Conservation (phyloP, 2,797 vertebrate genomes). For the Pangasius larnaudii region DNA sequence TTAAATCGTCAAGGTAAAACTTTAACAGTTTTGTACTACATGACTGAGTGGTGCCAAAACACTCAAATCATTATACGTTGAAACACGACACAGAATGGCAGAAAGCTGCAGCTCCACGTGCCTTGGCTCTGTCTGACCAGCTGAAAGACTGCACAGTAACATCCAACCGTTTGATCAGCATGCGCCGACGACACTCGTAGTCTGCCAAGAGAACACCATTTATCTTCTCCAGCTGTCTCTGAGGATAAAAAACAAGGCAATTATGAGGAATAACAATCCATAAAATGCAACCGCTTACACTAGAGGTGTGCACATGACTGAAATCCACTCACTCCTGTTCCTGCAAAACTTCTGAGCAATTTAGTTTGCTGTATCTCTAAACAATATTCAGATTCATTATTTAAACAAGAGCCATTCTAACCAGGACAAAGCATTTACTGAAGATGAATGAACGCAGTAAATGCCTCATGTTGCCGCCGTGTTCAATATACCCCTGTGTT, state of each 20-base stretch:
- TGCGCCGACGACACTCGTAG: constrained; percentile 91
- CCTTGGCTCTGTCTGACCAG: constrained; percentile 97
- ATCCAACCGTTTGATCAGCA: constrained; percentile 95
- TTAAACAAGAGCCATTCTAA: neutral
- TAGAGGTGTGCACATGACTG: neutral
- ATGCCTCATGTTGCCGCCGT: neutral
- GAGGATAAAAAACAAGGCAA: constrained; percentile 44
- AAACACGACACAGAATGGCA: neutral
- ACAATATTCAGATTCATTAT: neutral
- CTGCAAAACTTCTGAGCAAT: neutral
- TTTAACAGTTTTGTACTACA: neutral
- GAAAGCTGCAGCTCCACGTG: constrained; percentile 48
- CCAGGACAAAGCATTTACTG: neutral
- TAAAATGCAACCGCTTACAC: neutral
- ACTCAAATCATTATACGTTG: neutral
- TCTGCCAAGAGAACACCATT: constrained; percentile 83
- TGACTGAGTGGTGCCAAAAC: neutral
- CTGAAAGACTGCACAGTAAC: constrained; percentile 96
- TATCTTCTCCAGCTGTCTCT: constrained; percentile 85
- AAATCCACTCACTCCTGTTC: neutral
- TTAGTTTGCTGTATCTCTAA: neutral
- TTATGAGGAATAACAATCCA: neutral
- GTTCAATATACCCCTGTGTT: neutral
- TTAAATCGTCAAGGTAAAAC: neutral
- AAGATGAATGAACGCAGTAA: neutral